Evolutionary conservation across 2,113 vertebrate genomes (phyloP).

Genomic region (Gallinago paraguaiae): DNA sequence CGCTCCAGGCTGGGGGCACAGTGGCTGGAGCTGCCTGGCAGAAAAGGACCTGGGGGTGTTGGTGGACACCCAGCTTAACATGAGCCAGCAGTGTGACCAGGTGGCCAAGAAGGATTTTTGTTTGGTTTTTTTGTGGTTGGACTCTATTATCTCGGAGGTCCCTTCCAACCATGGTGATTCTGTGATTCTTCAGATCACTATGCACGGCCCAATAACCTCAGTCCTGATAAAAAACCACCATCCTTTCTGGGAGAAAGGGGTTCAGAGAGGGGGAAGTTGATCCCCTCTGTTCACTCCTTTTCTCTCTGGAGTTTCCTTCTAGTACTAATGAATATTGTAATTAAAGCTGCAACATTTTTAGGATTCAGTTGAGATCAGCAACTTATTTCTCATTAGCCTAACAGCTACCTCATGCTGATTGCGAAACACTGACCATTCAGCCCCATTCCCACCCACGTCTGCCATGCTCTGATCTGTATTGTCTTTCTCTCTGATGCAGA

Average conservation of each 20-base stretch:
- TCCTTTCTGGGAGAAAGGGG: background rate
- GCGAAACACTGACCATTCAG: background rate
- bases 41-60: too few relatives aligned
- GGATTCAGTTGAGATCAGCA: background rate
- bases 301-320: background rate
- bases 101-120: too few relatives aligned
- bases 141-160: too few relatives aligned
- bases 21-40: too few relatives aligned
- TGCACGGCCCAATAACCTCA: background rate
- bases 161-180: too few relatives aligned
- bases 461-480: background rate
- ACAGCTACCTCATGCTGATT: background rate
- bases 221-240: background rate
- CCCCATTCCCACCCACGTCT: background rate
- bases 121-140: too few relatives aligned
- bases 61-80: too few relatives aligned
- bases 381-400: background rate
- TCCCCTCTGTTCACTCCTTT: background rate
- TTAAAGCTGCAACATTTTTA: background rate
- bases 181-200: background rate
- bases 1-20: too few relatives aligned
- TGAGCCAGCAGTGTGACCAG: too few relatives aligned
- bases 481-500: background rate
- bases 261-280: background rate
- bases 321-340: background rate